These are phyloP conservation scores for Kryptopterus vitreolus DNA, from an alignment of 2,797 vertebrate species.

Conservation along the genomic window DNA sequence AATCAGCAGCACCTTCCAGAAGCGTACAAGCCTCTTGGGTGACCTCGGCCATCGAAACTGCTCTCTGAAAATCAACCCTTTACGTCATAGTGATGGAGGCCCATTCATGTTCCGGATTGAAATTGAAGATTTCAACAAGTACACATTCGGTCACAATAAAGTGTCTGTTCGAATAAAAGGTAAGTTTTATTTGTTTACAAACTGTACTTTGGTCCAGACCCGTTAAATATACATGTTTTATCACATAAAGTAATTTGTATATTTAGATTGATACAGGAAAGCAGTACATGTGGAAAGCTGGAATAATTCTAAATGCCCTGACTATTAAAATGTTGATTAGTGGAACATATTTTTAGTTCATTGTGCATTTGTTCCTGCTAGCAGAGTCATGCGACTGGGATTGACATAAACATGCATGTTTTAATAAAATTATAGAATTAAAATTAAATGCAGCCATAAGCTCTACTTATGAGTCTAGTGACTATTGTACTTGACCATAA, in stretches of 20 bases:
- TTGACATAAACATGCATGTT: not conserved
- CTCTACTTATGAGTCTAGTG: not conserved
- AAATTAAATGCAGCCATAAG: not conserved
- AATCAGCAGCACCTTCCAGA: constrained; percentile 33
- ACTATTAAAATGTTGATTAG: too few species aligned
- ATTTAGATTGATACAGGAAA: not conserved
- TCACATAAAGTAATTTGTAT: not conserved
- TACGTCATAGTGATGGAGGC: constrained; percentile 56
- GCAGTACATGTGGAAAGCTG: not conserved
- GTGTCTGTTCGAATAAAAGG: constrained; percentile 61
- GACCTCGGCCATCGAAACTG: constrained; percentile 62
- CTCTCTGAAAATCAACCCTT: constrained; percentile 66
- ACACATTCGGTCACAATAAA: constrained; percentile 9
- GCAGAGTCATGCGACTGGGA: too few species aligned
- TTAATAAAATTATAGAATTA: not conserved
- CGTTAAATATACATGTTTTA: not conserved
- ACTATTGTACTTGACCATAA: not conserved
- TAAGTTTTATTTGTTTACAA: constrained; percentile 54
- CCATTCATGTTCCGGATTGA: constrained; percentile 69
- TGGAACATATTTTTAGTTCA: too few species aligned
- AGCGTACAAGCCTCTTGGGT: constrained; percentile 62
- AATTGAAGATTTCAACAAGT: constrained; percentile 51
- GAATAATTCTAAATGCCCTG: not conserved
- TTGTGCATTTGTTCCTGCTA: too few species aligned
- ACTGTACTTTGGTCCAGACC: too few species aligned